These are phyloP conservation scores for Meandrusa payeni DNA, from an alignment of 2,888 invertebrate genomes.

Conservation along the genomic window DNA sequence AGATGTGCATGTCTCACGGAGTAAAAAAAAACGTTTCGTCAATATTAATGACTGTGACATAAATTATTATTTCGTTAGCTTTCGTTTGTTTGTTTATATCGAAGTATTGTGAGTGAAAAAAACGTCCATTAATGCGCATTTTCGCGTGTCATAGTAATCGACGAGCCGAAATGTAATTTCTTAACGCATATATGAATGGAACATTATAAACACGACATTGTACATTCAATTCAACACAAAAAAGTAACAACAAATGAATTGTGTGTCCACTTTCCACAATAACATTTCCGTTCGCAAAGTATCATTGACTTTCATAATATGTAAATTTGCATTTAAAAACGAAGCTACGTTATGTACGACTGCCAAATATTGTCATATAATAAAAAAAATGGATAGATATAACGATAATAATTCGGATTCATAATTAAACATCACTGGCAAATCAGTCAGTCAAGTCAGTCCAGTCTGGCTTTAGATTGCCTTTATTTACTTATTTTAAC, in stretches of 20 bases:
- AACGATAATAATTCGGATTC: too few species aligned
- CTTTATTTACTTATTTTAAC: too few species aligned
- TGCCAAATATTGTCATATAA: too few species aligned
- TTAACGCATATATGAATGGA: slow-evolving; percentile 5
- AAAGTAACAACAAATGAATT: slow-evolving; percentile 4
- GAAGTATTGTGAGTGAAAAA: slow-evolving; percentile 1
- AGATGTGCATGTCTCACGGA: slow-evolving; percentile 5
- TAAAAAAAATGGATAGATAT: too few species aligned
- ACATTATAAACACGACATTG: slow-evolving; percentile 2
- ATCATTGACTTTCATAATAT: too few species aligned
- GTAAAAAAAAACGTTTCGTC: background rate
- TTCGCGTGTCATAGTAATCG: slow-evolving; percentile 7
- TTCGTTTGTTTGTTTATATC: too few species aligned
- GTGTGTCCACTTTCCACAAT: slow-evolving; percentile 10
- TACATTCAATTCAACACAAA: slow-evolving; percentile 6
- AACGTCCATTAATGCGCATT: background rate
- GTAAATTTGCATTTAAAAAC: too few species aligned
- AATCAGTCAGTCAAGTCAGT: too few species aligned
- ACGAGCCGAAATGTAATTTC: background rate
- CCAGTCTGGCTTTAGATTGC: too few species aligned
- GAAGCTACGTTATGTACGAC: too few species aligned
- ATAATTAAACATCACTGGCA: too few species aligned
- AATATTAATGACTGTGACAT: slow-evolving; percentile 6
- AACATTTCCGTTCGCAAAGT: slow-evolving; percentile 3
- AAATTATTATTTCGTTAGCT: slow-evolving; percentile 2